These are phyloP conservation scores for Acleris emargana DNA, from an alignment of 2,888 invertebrate genomes.

Conservation along the genomic window DNA sequence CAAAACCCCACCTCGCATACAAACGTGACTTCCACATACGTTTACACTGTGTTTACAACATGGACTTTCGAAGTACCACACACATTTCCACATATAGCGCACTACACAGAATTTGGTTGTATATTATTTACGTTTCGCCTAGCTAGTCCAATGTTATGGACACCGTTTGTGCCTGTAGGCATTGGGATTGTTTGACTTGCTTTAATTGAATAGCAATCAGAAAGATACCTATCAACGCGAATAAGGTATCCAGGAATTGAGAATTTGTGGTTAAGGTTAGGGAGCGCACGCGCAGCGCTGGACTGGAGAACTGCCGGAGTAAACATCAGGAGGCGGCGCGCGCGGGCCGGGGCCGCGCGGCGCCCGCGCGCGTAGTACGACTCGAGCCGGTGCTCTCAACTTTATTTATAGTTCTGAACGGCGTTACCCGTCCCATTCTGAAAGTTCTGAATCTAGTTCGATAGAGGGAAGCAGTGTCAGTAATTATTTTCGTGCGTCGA, in stretches of 20 bases:
- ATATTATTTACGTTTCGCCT: not conserved
- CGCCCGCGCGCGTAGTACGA: not conserved
- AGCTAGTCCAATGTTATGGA: not conserved
- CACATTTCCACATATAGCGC: constrained; percentile 31
- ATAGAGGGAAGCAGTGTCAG: constrained; percentile 10
- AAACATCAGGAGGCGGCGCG: no score
- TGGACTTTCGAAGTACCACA: constrained; percentile 28
- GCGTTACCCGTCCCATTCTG: constrained; percentile 29
- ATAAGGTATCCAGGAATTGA: no score
- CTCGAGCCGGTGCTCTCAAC: constrained; percentile 28
- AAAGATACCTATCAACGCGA: no score
- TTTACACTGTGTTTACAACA: constrained; percentile 9
- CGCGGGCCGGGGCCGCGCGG: no score
- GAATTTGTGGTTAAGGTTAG: no score
- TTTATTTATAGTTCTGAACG: constrained; percentile 32
- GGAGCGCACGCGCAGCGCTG: no score
- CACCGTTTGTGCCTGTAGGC: not conserved
- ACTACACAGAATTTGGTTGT: constrained; percentile 1
- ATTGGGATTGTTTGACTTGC: no score
- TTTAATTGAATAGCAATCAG: no score
- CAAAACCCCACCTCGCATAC: not conserved
- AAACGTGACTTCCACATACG: constrained; percentile 6
- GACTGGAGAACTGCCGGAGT: no score
- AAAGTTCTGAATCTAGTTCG: constrained; percentile 24
- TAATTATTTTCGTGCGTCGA: constrained; percentile 9